Evolutionary conservation across 2,113 vertebrate genomes (phyloP).

Genomic region (Danio rerio): DNA sequence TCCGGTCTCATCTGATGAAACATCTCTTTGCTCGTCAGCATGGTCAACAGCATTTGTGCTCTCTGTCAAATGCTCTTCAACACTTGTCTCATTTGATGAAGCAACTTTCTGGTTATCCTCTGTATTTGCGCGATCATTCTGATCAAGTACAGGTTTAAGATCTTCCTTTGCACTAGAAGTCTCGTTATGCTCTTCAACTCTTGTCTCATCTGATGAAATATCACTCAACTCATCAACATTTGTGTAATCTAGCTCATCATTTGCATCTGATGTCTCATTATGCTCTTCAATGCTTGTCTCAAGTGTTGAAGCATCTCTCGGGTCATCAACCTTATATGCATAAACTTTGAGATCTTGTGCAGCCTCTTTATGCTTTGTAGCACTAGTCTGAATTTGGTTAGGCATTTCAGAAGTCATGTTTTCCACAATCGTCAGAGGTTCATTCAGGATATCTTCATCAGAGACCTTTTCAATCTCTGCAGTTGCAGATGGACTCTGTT

Average conservation of each 20-base stretch:
- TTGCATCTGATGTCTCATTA: background rate
- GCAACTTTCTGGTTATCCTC: too few relatives aligned
- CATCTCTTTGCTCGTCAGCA: background rate
- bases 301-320: background rate
- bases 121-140: too few relatives aligned
- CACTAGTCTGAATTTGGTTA: background rate
- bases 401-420: background rate
- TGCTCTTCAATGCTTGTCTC: background rate
- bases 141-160: too few relatives aligned
- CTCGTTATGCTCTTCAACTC: too few relatives aligned
- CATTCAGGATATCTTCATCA: background rate
- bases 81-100: too few relatives aligned
- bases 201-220: too few relatives aligned
- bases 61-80: too few relatives aligned
- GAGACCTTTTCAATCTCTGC: background rate
- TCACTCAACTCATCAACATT: too few relatives aligned
- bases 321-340: background rate
- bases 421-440: constrained; percentile 11
- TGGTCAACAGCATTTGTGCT: background rate
- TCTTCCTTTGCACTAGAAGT: too few relatives aligned
- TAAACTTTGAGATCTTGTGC: background rate
- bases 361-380: background rate
- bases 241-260: background rate
- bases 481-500: constrained; percentile 13
- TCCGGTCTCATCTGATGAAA: background rate